Base-by-base conservation (phyloP, 2,888 invertebrate genomes). In the Graphium colonna region DNA sequence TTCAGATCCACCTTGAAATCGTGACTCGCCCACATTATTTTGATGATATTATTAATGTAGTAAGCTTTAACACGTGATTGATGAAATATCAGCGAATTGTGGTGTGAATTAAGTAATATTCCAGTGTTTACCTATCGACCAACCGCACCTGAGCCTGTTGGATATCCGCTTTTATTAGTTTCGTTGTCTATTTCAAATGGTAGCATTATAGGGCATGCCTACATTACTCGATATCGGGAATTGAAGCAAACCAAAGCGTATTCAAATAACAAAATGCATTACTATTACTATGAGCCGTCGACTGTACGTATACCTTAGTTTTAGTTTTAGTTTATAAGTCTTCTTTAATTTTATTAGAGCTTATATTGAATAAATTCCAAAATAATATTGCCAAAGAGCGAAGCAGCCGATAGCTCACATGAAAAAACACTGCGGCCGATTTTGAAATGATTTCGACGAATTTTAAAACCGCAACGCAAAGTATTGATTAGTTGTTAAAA, bases 71-170 rank as follows among this genome's bases (percentile, higher is more conserved):
- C 44, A 44, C 54, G 54, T 49, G 54, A 54, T 33, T 12, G 4
- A 13, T 45, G 54, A 49, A 40, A 17, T n/a, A 9, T 45, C 18
- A 41, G 52, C 47, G 52, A 21, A 17, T 36, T 54, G 18, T 44
- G 57, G 60, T 57, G 55, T 65, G 68, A n/a, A 65, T 55, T 56
- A 60, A 60, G 54, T 56, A 60, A 57, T 62, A 62, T 10, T 62
- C 63, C 55, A 58, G 58, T 80, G 49, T 49, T 54, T 82, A 82
- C 82, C 82, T 82, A 82, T 74, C 75, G 79, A 62, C 76, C 77
- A 64, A 73, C 73, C 63, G 73, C 75, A 56, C 76, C 75, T 59
- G 71, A 68, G 67, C 79, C 81, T 82, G 79, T 66, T 67, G 66
- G 71, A 71, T 54, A 49, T 54, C 49, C 54, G 40, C 15, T 31